Base-by-base conservation (phyloP, 2,888 invertebrate species). In the Gortyna flavago region DNA sequence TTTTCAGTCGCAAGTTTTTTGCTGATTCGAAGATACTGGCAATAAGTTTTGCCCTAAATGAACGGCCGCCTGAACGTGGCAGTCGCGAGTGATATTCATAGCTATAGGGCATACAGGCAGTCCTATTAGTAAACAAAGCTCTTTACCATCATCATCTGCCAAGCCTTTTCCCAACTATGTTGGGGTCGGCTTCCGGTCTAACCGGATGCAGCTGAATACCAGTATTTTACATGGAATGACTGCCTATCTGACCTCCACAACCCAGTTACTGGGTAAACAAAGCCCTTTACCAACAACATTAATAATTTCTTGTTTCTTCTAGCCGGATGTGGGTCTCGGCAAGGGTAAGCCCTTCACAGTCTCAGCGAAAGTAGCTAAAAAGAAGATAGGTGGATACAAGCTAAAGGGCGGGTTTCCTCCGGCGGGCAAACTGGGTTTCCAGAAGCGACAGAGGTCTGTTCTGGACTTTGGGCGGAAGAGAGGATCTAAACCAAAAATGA, bases 401-500 rank as follows among this genome's bases (percentile, higher is more conserved):
- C 97, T 98, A 2, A 98, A 98, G 88, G 97, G 98, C 68, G 97
- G 97, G 62, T 96, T 94, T 83, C 97, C 97, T 13, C 96, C 97
- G 62, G 95, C 97, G 0, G 97, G 97, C 16, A 98, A 98, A 94
- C 95, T 98, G 75, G 97, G 98, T 66, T 98, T 98, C 90, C 98
- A 98, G 91, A 98, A 98, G 90, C 96, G 98, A 35, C 97, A 98
- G 86, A 97, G 98, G 70, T 96, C 98, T 68, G 97, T 97, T 51
- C 86, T 96, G 57, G 98, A 98, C 87, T 98, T 98, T 92, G 98
- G 98, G 51, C 96, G 99, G 82, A 99, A 99, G 92, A 97, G 99
- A 81, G 98, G 98, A 13, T 97, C 98, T 2, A 99, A 99, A 93
- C 98, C 98, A 25, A 99, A 99, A 95, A 98, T 99, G 97, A 96